Percentiles rank a stretch among this genome's conserved stretches.
Conservation (phyloP, 2,888 invertebrate species). For the Latrodectus elegans region DNA sequence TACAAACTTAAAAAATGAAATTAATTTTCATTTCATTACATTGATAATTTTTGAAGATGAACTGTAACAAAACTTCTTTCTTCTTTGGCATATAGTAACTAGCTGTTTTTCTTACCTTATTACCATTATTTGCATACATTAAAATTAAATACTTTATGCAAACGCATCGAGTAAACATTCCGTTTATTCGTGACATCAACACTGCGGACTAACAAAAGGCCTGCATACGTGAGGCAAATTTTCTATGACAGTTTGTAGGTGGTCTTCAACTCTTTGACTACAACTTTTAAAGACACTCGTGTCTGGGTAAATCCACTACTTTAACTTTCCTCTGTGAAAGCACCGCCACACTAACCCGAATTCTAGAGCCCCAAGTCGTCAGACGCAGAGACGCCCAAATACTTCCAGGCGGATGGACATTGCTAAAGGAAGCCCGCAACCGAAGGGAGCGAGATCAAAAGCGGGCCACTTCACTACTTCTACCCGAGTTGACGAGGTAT, state of each 20-base stretch:
- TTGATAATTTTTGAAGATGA: not conserved
- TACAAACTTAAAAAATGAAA: not conserved
- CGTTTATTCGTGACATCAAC: too few species aligned
- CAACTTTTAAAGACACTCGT: not conserved
- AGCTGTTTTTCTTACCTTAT: too few species aligned
- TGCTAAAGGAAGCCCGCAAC: slow-evolving; percentile 22
- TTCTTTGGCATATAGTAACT: too few species aligned
- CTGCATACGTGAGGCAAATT: too few species aligned
- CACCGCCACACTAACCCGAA: not conserved
- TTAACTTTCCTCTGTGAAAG: not conserved
- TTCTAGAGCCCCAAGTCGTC: not conserved
- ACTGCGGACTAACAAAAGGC: too few species aligned
- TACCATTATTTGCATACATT: too few species aligned
- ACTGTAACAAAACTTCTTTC: not conserved
- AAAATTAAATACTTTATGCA: not conserved
- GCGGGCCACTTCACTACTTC: slow-evolving; percentile 15
- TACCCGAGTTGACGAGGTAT: slow-evolving; percentile 8
- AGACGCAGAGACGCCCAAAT: slow-evolving; percentile 29
- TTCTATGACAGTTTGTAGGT: too few species aligned
- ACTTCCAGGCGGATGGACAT: slow-evolving; percentile 36
- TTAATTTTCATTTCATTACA: not conserved
- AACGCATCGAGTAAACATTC: too few species aligned
- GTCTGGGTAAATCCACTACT: not conserved
- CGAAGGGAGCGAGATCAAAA: slow-evolving; percentile 29
- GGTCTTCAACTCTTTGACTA: not conserved